Evolutionary conservation across 2,113 vertebrate species (phyloP).

Genomic region (Megaceryle torquata): DNA sequence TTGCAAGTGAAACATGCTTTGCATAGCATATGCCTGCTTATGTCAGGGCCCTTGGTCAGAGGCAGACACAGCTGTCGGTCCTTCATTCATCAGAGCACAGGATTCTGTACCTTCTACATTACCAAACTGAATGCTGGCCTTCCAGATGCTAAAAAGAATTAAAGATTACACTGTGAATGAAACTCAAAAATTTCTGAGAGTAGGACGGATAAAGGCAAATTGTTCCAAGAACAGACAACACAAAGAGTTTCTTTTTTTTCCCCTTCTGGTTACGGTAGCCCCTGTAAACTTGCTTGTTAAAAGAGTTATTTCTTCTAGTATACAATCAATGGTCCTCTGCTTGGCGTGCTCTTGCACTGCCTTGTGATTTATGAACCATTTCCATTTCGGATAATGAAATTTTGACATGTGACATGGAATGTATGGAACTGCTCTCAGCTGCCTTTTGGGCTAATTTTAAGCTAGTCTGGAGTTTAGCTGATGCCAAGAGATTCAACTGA

Average conservation of each 20-base stretch:
- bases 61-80: fast-evolving
- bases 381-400: background rate
- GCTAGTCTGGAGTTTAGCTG: background rate
- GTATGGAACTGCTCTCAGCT: background rate
- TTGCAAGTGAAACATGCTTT: background rate
- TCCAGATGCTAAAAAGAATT: background rate
- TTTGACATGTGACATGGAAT: background rate
- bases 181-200: background rate
- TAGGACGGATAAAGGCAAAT: background rate
- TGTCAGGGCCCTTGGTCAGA: background rate
- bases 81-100: background rate
- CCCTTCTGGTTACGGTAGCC: background rate
- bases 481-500: background rate
- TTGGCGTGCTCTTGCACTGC: background rate
- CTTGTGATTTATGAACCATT: background rate
- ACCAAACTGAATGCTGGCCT: background rate
- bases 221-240: background rate
- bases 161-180: background rate
- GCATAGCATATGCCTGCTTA: background rate
- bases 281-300: background rate
- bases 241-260: background rate
- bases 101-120: background rate
- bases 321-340: background rate
- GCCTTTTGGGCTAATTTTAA: constrained; percentile 19
- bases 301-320: background rate